Percentiles rank a stretch among this genome's conserved stretches.
Evolutionary conservation across 2,797 vertebrate genomes (phyloP).

Genomic region (Gadopsis bispinosus): DNA sequence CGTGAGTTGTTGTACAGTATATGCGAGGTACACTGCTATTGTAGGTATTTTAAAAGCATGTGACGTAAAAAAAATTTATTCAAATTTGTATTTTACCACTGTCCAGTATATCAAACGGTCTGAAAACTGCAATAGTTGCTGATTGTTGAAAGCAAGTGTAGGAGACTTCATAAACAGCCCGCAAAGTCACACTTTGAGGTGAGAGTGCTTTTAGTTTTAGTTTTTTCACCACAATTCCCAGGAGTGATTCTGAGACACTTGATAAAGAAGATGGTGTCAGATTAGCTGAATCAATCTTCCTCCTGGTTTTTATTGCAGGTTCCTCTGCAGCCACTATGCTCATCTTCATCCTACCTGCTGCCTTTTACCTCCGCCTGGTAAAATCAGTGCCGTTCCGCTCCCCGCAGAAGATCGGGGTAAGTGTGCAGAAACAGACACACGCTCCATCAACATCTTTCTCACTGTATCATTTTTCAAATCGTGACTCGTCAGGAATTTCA

Average conservation of each 20-base stretch:
- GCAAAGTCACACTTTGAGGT: too few relatives aligned
- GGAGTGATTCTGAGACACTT: not conserved
- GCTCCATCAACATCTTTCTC: conserved; percentile 23
- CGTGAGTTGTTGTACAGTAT: too few relatives aligned
- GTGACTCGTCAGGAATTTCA: conserved; percentile 1
- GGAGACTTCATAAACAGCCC: too few relatives aligned
- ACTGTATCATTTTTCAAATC: not conserved
- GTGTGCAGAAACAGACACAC: conserved; percentile 57
- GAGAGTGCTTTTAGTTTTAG: too few relatives aligned
- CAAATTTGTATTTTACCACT: too few relatives aligned
- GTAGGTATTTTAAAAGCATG: too few relatives aligned
- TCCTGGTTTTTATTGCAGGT: conserved; percentile 78
- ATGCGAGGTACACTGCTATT: too few relatives aligned
- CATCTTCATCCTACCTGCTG: conserved; percentile 96
- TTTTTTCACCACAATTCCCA: not conserved
- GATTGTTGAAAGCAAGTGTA: not conserved
- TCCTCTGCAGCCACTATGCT: conserved; percentile 96
- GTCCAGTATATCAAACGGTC: not conserved
- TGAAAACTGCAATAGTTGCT: too few relatives aligned
- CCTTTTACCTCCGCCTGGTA: conserved; percentile 95
- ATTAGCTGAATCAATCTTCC: not conserved
- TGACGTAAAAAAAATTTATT: too few relatives aligned
- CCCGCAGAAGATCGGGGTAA: conserved; percentile 94
- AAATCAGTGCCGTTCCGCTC: conserved; percentile 90
- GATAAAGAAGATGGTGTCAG: not conserved